Percentiles rank a stretch among this genome's conserved stretches.
These are phyloP conservation scores for Calonectris borealis DNA, from an alignment of 2,113 vertebrate species.

Conservation along the genomic window DNA sequence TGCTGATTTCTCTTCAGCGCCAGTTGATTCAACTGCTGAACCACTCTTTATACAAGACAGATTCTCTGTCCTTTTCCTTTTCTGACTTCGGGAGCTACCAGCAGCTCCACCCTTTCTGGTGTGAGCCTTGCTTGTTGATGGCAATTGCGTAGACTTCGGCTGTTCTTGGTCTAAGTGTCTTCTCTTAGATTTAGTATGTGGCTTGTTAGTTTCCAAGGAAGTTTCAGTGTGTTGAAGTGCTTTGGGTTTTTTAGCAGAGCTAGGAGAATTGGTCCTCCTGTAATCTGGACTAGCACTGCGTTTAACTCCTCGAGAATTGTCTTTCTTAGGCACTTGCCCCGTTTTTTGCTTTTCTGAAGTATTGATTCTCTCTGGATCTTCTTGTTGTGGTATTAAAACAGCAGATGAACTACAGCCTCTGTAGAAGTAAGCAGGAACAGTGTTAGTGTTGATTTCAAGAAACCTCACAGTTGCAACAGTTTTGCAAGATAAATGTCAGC, in stretches of 20 bases:
- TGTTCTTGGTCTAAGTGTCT: conserved; percentile 84
- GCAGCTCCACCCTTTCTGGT: conserved; percentile 90
- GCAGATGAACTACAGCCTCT: conserved; percentile 93
- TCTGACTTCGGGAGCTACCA: conserved; percentile 88
- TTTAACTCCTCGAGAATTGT: conserved; percentile 90
- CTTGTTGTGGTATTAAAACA: conserved; percentile 86
- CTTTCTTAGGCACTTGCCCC: conserved; percentile 89
- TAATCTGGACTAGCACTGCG: conserved; percentile 93
- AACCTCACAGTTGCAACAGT: not conserved
- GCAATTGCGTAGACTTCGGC: conserved; percentile 80
- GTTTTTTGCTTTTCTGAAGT: conserved; percentile 90
- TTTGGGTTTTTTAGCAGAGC: conserved; percentile 95
- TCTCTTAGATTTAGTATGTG: conserved; percentile 91
- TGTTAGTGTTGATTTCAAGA: conserved; percentile 26
- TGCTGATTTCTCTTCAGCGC: conserved; percentile 93
- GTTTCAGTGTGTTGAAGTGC: conserved; percentile 84
- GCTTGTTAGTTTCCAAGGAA: conserved; percentile 85
- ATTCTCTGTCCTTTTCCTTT: conserved; percentile 95
- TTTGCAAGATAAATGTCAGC: not conserved
- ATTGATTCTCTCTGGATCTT: conserved; percentile 88
- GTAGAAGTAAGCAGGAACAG: conserved; percentile 61
- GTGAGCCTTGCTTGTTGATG: conserved; percentile 87
- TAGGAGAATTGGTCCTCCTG: conserved; percentile 89
- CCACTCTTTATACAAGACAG: conserved; percentile 87
- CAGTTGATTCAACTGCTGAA: conserved; percentile 87